Conservation (phyloP, 1,140 invertebrate genomes). For the Scaptomyza pallida region DNA sequence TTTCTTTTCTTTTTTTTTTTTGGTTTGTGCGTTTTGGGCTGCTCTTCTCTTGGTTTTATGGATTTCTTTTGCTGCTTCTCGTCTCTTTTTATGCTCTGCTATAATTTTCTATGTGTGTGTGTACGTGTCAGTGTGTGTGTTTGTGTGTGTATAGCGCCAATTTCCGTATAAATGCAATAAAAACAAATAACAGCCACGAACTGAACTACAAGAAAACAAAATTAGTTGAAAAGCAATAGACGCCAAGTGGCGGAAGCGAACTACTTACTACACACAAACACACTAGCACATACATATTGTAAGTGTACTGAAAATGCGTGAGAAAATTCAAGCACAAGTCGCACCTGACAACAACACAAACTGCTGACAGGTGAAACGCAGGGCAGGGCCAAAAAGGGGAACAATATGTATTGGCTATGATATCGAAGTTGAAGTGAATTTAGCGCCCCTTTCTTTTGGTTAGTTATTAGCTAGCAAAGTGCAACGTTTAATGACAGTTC, state of each 20-base stretch:
- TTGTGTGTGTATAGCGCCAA: conserved; percentile 58
- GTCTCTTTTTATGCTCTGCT: conserved; percentile 56
- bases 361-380: conserved; percentile 10
- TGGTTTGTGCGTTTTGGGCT: conserved; percentile 53
- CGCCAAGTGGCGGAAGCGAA: conserved; percentile 65
- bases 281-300: neutral
- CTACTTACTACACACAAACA: conserved; percentile 32
- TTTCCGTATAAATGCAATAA: conserved; percentile 82
- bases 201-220: conserved; percentile 74
- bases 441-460: neutral
- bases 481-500: conserved; percentile 9
- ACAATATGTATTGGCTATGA: neutral
- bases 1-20: too few relatives aligned
- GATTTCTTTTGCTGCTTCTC: conserved; percentile 42
- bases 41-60: conserved; percentile 48
- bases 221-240: conserved; percentile 70
- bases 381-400: neutral
- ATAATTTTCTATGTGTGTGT: conserved; percentile 58
- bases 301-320: conserved; percentile 63
- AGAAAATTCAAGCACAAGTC: conserved; percentile 61
- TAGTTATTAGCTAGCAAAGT: neutral
- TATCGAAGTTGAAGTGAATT: neutral
- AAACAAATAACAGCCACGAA: conserved; percentile 78
- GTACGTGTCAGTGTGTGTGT: conserved; percentile 27
- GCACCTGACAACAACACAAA: conserved; percentile 48